Evolutionary conservation across 2,113 vertebrate species (phyloP), one percentile per base, ranked within the genome.

Genomic region (Laticauda colubrina): DNA sequence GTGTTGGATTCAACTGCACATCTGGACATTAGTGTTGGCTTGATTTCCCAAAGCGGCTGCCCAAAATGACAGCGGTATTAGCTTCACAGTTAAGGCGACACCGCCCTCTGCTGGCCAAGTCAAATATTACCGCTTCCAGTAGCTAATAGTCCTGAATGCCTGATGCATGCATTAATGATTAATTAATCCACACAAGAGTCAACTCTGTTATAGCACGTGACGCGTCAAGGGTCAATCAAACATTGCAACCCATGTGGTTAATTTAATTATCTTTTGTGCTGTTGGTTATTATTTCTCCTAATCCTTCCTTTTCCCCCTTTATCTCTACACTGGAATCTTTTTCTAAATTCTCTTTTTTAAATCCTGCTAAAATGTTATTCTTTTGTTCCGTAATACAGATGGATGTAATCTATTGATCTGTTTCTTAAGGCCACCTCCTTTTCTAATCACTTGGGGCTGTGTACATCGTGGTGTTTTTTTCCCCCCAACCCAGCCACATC

Each of bases 91-190:
- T 88, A 86, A 89, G 75, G 48, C 90, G 34, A 92, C 75, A 89
- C 3, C 56, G 2, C 90, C 75, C 90, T 89, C 93, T 89, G 29
- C 56, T 94, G 93, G 75, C 45, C 51, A 51, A 45, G 69, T 18
- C 15, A 7, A 43, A 89, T 48, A 89, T 87, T 69, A 53, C 34
- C 2, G 20, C 2, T 87, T 39, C 14, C 39, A 20, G n/a, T 43
- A 53, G 54, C 20, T 23, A n/a, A 20, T 3, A 20, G 6, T 39
- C 69, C 20, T 39, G 2, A 39, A 43, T 15, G 54, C 51, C 5
- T 85, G n/a, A 51, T 2, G 0, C 14, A 89, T 15, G 4, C 11
- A 29, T 64, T 29, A 51, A 51, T 51, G 48, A 51, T 51, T 51
- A 45, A 24, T 2, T 0, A 57, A 12, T 48, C 24, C 39, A 59